Evolutionary conservation across 2,113 vertebrate species (phyloP), one percentile per base, ranked within the genome.

Genomic region (Gallinago undulata): DNA sequence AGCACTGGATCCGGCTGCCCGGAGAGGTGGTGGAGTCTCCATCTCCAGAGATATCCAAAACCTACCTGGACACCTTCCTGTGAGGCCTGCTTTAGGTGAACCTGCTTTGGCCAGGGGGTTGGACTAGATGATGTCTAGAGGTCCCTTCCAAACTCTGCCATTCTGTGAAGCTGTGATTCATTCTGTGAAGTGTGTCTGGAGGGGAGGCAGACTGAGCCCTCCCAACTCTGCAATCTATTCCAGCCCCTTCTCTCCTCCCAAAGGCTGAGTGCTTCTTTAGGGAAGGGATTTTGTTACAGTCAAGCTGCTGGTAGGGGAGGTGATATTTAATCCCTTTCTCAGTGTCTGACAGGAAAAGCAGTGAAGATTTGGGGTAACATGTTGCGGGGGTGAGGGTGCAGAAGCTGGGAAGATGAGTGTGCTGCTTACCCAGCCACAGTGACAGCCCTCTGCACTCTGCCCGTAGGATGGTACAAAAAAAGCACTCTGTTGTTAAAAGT

Each of bases 261-360:
- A 67, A 37, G 18, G 11, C 17, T n/a, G 18, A 68, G 18, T 0
- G 2, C 28, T 41, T 17, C 11, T 55, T 39, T 1, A 2, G 14
- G 8, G 4, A 87, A 81, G 8, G 7, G 13, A 3, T 48, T 93
- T 84, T 74, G 4, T 70, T 81, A 19, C 16, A 87, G 64, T 8
- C 12, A 33, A n/a, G 6, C 7, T 84, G 14, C 31, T 50, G 47
- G 27, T 39, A 74, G 10, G 25, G 12, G 4, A 79, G 27, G 7
- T 31, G 10, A 28, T 39, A 74, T 48, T 80, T 47, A 63, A 89
- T 63, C 13, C 6, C 14, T 70, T 87, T 84, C 30, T 66, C 50
- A 59, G 8, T 31, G 19, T 17, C 28, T 59, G 10, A 19, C 10
- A 59, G 41, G 25, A 77, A 70, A 85, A 69, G 17, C 35, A 69